Conservation (phyloP, 2,113 vertebrate genomes). For the Antechinus stuartii region DNA sequence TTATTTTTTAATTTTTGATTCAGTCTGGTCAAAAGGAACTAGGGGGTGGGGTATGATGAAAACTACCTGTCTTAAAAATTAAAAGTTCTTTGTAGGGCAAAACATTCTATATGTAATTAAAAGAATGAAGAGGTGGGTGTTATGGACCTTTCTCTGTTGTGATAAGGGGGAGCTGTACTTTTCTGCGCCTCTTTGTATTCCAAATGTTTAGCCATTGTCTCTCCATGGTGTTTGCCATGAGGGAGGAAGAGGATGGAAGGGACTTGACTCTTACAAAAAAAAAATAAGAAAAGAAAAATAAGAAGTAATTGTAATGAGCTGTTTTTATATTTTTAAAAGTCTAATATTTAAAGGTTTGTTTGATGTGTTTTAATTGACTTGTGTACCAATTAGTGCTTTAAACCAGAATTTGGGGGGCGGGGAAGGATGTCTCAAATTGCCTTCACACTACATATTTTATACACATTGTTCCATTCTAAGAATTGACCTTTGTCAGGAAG, state of each 20-base stretch:
- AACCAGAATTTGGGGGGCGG: not conserved
- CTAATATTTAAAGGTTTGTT: constrained; percentile 71
- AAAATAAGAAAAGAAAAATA: constrained; percentile 58
- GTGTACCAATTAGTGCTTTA: not conserved
- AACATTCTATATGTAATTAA: not conserved
- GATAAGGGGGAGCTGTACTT: not conserved
- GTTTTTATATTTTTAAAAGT: constrained; percentile 70
- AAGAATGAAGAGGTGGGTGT: not conserved
- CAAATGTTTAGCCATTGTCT: constrained; percentile 29
- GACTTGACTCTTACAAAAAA: constrained; percentile 70
- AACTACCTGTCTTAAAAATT: not conserved
- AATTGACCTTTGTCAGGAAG: not conserved
- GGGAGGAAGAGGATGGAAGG: constrained; percentile 58
- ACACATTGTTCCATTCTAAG: not conserved
- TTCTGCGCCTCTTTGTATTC: constrained; percentile 19
- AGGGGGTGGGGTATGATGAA: constrained; percentile 46
- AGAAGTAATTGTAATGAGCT: constrained; percentile 75
- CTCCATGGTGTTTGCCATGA: constrained; percentile 53
- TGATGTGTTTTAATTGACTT: constrained; percentile 71
- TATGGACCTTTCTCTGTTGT: constrained; percentile 9
- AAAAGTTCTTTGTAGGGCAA: not conserved
- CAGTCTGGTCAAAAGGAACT: constrained; percentile 52
- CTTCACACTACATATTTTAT: not conserved
- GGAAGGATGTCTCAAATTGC: not conserved
- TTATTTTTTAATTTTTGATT: constrained; percentile 81